Evolutionary conservation across 2,113 vertebrate species (phyloP).

Genomic region (Brachionichthys hirsutus): DNA sequence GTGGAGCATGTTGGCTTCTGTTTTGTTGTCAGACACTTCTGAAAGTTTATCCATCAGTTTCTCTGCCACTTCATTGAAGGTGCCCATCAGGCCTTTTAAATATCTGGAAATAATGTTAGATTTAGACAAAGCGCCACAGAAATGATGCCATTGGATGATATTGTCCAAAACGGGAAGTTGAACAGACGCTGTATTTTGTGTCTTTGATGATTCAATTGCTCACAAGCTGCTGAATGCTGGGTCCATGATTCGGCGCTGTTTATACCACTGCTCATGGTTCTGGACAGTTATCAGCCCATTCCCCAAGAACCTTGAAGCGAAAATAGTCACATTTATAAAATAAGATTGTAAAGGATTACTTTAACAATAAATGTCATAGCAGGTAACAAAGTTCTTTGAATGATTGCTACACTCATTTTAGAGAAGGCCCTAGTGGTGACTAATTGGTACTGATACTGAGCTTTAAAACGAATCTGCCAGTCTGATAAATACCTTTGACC

Average conservation of each 20-base stretch:
- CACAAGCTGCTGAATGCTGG: slow-evolving; percentile 87
- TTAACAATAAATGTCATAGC: too few relatives aligned
- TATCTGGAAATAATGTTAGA: slow-evolving; percentile 56
- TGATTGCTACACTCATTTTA: too few relatives aligned
- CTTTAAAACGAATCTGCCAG: not conserved
- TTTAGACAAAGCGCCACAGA: not conserved
- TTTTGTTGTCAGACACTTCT: slow-evolving; percentile 47
- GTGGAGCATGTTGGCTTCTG: slow-evolving; percentile 53
- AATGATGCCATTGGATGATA: too few relatives aligned
- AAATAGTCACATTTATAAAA: not conserved
- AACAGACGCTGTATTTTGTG: not conserved
- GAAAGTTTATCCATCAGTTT: slow-evolving; percentile 66
- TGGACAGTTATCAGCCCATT: slow-evolving; percentile 80
- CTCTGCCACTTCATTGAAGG: slow-evolving; percentile 74
- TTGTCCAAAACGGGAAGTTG: not conserved
- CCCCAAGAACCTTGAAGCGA: slow-evolving; percentile 82
- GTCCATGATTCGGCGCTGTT: slow-evolving; percentile 88
- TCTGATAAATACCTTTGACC: slow-evolving; percentile 61
- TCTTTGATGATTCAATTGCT: slow-evolving; percentile 41
- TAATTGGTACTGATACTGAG: too few relatives aligned
- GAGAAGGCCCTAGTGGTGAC: too few relatives aligned
- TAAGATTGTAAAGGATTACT: too few relatives aligned
- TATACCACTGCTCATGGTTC: slow-evolving; percentile 85
- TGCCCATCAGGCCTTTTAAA: slow-evolving; percentile 64
- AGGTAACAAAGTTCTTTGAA: too few relatives aligned